A percentile compares a stretch with the other conserved stretches of the same genome.
phyloP scores from a whole-genome alignment of 1,140 invertebrate genomes.

The Pomacea maculata region DNA sequence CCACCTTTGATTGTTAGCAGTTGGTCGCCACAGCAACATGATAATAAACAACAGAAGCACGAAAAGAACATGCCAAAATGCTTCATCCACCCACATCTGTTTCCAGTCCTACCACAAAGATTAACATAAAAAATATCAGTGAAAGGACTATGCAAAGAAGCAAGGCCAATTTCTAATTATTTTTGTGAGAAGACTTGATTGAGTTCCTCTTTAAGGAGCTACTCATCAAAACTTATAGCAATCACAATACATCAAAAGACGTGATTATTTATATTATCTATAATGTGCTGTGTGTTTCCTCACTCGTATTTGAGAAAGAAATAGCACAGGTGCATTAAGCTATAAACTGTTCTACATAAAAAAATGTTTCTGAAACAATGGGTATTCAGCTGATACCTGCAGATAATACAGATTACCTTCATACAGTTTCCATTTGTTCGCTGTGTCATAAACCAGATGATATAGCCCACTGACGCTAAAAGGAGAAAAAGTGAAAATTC shows the following conservation, averaged over 20 bases:
- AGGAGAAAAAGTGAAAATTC: conserved; percentile 4
- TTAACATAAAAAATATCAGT: background rate
- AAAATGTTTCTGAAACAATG: background rate
- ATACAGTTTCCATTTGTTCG: conserved; percentile 77
- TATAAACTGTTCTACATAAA: background rate
- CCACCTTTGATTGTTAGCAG: conserved; percentile 89
- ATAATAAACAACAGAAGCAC: conserved; percentile 87
- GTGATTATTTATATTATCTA: no score
- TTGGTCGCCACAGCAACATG: conserved; percentile 93
- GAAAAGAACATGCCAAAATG: conserved; percentile 93
- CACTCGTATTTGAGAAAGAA: background rate
- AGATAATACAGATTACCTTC: conserved; percentile 71
- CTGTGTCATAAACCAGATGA: conserved; percentile 89
- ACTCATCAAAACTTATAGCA: background rate
- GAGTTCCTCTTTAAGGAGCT: no score
- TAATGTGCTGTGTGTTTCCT: no score
- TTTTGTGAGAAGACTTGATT: no score
- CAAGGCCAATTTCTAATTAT: no score
- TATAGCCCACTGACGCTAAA: conserved; percentile 84
- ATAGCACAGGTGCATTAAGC: background rate
- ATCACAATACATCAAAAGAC: background rate
- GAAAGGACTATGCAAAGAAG: no score
- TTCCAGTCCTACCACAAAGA: conserved; percentile 79
- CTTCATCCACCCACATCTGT: conserved; percentile 85
- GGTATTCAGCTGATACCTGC: background rate